phyloP scores from a whole-genome alignment of 2,888 invertebrate genomes.

The Eumacrocentrus americanus region DNA sequence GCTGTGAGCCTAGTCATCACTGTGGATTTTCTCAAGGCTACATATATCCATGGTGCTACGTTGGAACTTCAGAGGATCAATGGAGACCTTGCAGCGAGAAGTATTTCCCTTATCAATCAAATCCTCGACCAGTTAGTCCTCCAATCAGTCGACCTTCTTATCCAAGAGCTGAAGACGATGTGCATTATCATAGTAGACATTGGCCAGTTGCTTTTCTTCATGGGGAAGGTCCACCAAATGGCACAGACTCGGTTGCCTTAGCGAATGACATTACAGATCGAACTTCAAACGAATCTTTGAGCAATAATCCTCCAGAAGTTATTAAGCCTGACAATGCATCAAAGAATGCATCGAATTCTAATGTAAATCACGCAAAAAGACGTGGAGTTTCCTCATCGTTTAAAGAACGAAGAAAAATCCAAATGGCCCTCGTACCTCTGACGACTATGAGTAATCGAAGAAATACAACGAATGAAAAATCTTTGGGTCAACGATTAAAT shows the following conservation, averaged over 20 bases:
- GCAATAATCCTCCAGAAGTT: no score
- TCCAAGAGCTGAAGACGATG: conserved; percentile 41
- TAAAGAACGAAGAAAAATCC: background rate
- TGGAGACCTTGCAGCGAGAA: conserved; percentile 88
- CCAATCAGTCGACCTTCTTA: conserved; percentile 62
- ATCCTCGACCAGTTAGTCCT: conserved; percentile 44
- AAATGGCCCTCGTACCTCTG: conserved; percentile 9
- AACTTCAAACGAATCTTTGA: background rate
- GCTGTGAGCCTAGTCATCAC: conserved; percentile 80
- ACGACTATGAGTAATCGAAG: background rate
- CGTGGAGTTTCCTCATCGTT: conserved; percentile 4
- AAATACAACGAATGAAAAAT: conserved; percentile 1
- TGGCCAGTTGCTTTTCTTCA: conserved; percentile 87
- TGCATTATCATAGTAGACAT: conserved; percentile 58
- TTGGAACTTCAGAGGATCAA: conserved; percentile 77
- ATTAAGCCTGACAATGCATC: no score
- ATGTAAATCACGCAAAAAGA: conserved; percentile 1
- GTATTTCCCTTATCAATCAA: conserved; percentile 71
- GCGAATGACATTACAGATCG: conserved; percentile 30
- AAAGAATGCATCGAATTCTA: background rate
- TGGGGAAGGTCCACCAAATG: conserved; percentile 78
- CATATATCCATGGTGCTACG: conserved; percentile 86
- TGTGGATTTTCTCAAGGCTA: conserved; percentile 86
- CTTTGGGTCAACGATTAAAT: background rate
- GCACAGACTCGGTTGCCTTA: conserved; percentile 60